Evolutionary conservation across 2,113 vertebrate genomes (phyloP).

Genomic region (Macroglossus sobrinus): DNA sequence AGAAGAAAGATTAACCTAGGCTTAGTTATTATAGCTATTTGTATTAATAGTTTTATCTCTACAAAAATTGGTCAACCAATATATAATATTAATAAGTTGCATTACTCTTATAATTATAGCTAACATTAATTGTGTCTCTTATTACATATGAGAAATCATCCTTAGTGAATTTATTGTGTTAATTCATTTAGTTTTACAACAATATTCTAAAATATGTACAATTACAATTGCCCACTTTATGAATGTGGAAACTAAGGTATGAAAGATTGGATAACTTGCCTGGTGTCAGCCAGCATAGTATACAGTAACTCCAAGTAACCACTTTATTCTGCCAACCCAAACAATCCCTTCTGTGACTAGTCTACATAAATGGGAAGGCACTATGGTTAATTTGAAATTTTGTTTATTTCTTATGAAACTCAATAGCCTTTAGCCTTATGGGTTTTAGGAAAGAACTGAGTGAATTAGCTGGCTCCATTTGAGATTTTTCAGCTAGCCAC

Average conservation of each 20-base stretch:
- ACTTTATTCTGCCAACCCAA: slow-evolving; percentile 46
- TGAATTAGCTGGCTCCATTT: slow-evolving; percentile 48
- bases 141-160: background rate
- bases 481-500: slow-evolving; percentile 51
- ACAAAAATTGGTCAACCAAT: background rate
- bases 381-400: slow-evolving; percentile 57
- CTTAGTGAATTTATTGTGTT: background rate
- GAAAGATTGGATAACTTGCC: background rate
- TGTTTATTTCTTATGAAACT: slow-evolving; percentile 74
- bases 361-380: slow-evolving; percentile 41
- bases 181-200: background rate
- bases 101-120: background rate
- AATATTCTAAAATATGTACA: background rate
- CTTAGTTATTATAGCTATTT: background rate
- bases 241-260: slow-evolving; percentile 42
- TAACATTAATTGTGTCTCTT: background rate
- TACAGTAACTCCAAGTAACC: background rate
- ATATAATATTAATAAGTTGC: background rate
- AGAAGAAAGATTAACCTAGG: background rate
- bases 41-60: background rate
- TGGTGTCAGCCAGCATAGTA: background rate
- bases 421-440: slow-evolving; percentile 53
- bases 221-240: background rate
- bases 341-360: slow-evolving; percentile 33
- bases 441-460: slow-evolving; percentile 45